Conservation (phyloP, 2,113 vertebrate species). For the Cichladusa arquata region DNA sequence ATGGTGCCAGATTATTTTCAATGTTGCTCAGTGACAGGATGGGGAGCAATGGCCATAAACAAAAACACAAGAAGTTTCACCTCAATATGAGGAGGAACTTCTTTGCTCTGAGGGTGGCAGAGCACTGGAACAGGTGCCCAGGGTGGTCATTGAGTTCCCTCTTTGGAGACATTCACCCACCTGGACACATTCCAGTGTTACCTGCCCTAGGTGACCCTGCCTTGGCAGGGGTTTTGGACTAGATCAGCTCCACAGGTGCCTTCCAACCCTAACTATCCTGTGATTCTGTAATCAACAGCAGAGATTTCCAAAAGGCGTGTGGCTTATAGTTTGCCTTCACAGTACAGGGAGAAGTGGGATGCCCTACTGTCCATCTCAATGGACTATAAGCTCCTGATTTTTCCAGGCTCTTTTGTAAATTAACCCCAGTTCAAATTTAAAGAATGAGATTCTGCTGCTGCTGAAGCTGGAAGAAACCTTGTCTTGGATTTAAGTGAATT, state of each 20-base stretch:
- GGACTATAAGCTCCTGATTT: background rate
- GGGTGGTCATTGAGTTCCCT: background rate
- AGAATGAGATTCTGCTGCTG: background rate
- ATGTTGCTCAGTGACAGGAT: background rate
- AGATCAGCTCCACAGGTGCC: background rate
- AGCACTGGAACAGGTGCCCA: background rate
- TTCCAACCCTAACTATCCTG: background rate
- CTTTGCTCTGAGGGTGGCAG: background rate
- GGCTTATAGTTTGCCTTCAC: accelerated
- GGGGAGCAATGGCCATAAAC: background rate
- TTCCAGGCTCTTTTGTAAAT: background rate
- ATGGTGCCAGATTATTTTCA: background rate
- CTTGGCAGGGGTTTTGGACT: background rate
- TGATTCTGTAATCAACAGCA: background rate
- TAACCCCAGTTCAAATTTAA: background rate
- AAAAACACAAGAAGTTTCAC: background rate
- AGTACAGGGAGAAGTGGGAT: background rate
- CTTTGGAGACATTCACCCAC: background rate
- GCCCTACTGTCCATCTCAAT: background rate
- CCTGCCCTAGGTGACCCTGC: background rate
- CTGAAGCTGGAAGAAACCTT: background rate
- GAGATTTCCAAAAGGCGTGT: accelerated
- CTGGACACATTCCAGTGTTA: background rate
- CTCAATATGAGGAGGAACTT: background rate
- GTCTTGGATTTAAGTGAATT: background rate